These are phyloP conservation scores for Alouatta palliata DNA, from an alignment of 2,113 vertebrate species.

Conservation along the genomic window DNA sequence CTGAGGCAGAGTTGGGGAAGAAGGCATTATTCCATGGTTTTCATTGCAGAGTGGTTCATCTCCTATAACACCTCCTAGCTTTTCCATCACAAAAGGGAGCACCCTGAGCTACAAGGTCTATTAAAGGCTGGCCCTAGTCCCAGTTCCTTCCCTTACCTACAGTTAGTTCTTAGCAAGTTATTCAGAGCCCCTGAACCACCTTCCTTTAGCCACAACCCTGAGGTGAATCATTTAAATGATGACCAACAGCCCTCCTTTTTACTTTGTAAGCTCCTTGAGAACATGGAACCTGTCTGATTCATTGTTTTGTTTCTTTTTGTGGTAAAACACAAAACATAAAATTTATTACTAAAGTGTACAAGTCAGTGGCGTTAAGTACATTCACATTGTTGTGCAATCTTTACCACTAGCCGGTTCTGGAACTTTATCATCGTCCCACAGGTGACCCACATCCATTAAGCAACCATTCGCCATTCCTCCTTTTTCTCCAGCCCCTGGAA, in stretches of 20 bases:
- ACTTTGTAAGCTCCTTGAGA: not conserved
- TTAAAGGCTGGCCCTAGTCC: not conserved
- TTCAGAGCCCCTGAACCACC: not conserved
- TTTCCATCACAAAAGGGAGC: not conserved
- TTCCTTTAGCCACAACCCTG: not conserved
- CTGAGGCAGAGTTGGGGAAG: not conserved
- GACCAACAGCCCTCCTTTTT: too few relatives aligned
- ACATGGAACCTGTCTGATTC: not conserved
- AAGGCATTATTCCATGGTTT: not conserved
- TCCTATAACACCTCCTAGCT: not conserved
- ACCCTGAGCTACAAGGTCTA: not conserved
- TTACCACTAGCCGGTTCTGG: not conserved
- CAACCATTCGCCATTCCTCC: not conserved
- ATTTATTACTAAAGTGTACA: not conserved
- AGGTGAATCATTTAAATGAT: not conserved
- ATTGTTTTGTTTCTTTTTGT: not conserved
- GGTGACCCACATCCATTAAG: fast-evolving
- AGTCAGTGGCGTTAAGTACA: not conserved
- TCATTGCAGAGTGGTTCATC: conserved; percentile 25
- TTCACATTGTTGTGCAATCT: fast-evolving
- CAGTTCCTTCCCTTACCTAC: not conserved
- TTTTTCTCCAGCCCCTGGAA: not conserved
- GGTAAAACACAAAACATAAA: not conserved
- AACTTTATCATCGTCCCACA: not conserved
- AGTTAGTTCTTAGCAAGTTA: not conserved